A percentile compares a stretch with the other conserved stretches of the same genome.
These are phyloP conservation scores for Calidris pygmaea DNA, from an alignment of 2,113 vertebrate species.

Conservation along the genomic window DNA sequence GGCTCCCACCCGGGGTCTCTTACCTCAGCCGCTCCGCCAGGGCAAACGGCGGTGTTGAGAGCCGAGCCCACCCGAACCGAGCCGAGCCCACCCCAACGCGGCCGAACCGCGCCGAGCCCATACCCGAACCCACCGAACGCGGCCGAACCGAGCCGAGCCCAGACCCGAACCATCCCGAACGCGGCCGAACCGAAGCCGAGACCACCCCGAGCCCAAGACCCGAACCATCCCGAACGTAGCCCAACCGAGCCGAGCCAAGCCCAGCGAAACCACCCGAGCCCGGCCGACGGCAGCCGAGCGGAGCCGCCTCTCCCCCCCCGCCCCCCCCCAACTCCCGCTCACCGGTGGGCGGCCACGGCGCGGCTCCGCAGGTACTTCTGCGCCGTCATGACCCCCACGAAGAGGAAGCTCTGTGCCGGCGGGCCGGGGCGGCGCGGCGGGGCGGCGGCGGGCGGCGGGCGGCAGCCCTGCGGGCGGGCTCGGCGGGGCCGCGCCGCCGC, in stretches of 20 bases:
- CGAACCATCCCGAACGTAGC: too few species aligned
- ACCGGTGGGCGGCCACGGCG: conserved; percentile 91
- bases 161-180: too few species aligned
- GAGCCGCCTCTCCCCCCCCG: background rate
- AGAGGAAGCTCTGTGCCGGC: conserved; percentile 83
- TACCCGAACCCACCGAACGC: background rate
- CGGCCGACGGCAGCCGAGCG: background rate
- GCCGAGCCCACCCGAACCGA: too few species aligned
- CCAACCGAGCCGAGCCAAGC: background rate
- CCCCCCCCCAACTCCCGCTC: conserved; percentile 24
- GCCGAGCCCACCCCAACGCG: background rate
- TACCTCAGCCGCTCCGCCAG: background rate
- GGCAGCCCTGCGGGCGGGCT: too few species aligned
- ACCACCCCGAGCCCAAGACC: background rate
- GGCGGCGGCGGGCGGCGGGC: conserved; percentile 39
- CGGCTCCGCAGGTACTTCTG: conserved; percentile 95
- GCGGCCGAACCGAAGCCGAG: background rate
- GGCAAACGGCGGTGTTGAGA: too few species aligned
- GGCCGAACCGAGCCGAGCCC: too few species aligned
- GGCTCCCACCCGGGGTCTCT: background rate
- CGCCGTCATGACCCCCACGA: conserved; percentile 95
- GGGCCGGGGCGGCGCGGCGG: background rate
- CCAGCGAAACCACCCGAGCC: background rate
- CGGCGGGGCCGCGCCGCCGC: too few species aligned
- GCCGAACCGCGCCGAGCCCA: background rate